Evolutionary conservation across 2,888 invertebrate genomes (phyloP), one percentile per base, ranked within the genome.

Genomic region (Caenorhabditis sp.): DNA sequence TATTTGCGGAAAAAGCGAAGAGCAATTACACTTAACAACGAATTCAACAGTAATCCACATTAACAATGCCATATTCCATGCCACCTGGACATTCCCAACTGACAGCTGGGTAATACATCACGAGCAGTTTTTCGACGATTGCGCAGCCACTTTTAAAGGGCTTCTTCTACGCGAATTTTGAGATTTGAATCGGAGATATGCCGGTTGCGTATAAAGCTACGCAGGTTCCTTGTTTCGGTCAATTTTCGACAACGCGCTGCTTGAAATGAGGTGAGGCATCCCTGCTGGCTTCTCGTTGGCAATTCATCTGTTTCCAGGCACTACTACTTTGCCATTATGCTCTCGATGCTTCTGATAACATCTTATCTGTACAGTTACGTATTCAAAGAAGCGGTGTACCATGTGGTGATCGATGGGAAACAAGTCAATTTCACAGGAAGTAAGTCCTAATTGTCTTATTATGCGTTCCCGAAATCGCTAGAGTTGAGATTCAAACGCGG

Each of bases 171-270:
- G 5, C 47, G n/a, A 28, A 55, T 28, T 55, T 55, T 28, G 47
- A 69, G 69, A 69, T 69, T 37, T 50, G 69, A 37, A 51, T 69
- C 69, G 69, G 69, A 69, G 69, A 69, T 69, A 69, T 50, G 47
- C 32, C 24, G 11, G 13, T 11, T 60, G 24, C 22, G 51, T 69
- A 69, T 69, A 69, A 58, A 37, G 69, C 35, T n/a, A 2, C 20
- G 47, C 47, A n/a, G 20, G 47, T 18, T 6, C 18, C 47, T 47
- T 20, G 47, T 47, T 47, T 18, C 13, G 40, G 11, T 13, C 11
- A 40, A 40, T 40, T 55, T 32, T 35, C 26, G 40, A 67, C 53
- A 55, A 55, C 20, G 15, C 24, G 26, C 50, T 2, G 8, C 37
- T 20, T 32, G 28, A 40, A 22, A 53, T 53, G 53, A 53, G 53